Conservation (phyloP, 2,113 vertebrate genomes). For the Triplophysa rosa region DNA sequence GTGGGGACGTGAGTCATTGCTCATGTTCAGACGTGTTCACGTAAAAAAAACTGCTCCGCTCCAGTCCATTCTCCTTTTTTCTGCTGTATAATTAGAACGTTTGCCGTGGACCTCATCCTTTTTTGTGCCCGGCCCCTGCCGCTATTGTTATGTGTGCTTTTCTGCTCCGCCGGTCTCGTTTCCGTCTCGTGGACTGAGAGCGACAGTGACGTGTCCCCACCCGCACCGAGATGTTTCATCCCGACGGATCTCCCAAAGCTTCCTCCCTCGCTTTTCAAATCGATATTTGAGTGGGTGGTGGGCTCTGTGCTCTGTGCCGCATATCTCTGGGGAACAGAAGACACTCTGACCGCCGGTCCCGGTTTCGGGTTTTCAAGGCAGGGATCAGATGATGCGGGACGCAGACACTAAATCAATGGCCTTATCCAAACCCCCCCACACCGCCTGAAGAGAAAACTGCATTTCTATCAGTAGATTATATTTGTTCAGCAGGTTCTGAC, state of each 20-base stretch:
- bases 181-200: constrained; percentile 25
- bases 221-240: constrained; percentile 45
- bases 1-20: background rate
- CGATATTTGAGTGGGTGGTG: constrained; percentile 65
- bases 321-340: constrained; percentile 57
- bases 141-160: constrained; percentile 35
- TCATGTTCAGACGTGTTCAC: constrained; percentile 4
- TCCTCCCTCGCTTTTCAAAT: constrained; percentile 52
- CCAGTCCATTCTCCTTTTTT: background rate
- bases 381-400: constrained; percentile 53
- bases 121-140: background rate
- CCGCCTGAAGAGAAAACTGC: constrained; percentile 29
- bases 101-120: constrained; percentile 12
- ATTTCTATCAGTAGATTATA: constrained; percentile 51
- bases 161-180: constrained; percentile 15
- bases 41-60: constrained; percentile 5
- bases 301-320: constrained; percentile 3
- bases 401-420: constrained; percentile 65
- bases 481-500: constrained; percentile 39
- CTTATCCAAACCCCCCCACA: constrained; percentile 52
- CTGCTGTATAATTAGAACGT: constrained; percentile 27
- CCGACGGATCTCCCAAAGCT: constrained; percentile 36
- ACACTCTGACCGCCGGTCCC: constrained; percentile 40
- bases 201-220: constrained; percentile 36
- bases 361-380: constrained; percentile 41